These are phyloP conservation scores for Halcyon senegalensis DNA, from an alignment of 2,113 vertebrate species.

Conservation along the genomic window DNA sequence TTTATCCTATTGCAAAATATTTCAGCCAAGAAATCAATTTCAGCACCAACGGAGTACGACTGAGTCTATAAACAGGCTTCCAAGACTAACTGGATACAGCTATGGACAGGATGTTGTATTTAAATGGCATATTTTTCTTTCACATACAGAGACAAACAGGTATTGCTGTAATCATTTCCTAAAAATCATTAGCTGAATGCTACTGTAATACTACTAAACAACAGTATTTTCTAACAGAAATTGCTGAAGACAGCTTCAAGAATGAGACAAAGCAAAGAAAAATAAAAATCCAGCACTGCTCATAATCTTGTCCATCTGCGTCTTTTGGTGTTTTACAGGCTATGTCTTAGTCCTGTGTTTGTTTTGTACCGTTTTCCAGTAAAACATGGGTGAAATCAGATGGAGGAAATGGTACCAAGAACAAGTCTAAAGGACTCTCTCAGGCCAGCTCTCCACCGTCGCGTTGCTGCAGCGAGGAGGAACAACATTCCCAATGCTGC, in stretches of 20 bases:
- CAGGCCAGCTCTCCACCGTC: background rate
- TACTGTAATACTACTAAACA: background rate
- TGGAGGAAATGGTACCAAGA: background rate
- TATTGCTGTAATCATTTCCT: background rate
- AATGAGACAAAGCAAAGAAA: background rate
- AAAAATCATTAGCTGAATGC: conserved; percentile 5
- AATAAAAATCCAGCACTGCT: background rate
- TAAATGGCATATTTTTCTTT: conserved; percentile 40
- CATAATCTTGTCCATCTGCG: background rate
- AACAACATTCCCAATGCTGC: background rate
- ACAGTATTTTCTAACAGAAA: conserved; percentile 13
- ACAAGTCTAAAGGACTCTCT: background rate
- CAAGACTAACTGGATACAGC: conserved; percentile 39
- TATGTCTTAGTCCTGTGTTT: background rate
- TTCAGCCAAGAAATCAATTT: conserved; percentile 71
- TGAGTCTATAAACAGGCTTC: conserved; percentile 50
- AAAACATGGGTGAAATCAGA: background rate
- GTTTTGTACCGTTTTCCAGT: background rate
- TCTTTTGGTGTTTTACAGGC: background rate
- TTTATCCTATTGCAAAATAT: conserved; percentile 69
- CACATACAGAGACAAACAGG: background rate
- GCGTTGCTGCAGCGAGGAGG: background rate
- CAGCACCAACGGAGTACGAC: conserved; percentile 20
- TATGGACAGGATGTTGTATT: conserved; percentile 8
- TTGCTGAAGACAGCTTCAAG: conserved; percentile 1